Conservation (phyloP, 2,797 vertebrate species). For the Linurgus olivaceus region DNA sequence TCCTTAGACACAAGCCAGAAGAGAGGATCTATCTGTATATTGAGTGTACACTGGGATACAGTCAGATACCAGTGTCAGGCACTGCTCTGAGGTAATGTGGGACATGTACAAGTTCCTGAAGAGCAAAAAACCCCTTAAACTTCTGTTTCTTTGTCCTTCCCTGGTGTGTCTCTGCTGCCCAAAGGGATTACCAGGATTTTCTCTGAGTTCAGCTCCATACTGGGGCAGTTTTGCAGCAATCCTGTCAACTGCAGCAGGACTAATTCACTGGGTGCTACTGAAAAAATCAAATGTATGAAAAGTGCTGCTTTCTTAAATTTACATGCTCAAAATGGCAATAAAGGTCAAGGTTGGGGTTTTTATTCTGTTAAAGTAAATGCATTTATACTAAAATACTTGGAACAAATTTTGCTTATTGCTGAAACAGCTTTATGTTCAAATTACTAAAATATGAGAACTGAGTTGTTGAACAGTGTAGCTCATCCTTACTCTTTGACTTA, state of each 20-base stretch:
- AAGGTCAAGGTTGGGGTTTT: neutral
- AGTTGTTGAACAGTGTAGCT: neutral
- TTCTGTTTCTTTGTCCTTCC: neutral
- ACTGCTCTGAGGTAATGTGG: neutral
- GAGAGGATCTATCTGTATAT: neutral
- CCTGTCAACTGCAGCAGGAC: neutral
- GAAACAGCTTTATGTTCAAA: neutral
- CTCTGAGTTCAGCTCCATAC: neutral
- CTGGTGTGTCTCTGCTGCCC: neutral
- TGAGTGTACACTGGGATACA: neutral
- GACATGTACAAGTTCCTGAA: neutral
- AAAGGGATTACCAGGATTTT: neutral
- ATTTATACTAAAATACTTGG: neutral
- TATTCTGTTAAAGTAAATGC: neutral
- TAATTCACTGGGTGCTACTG: neutral
- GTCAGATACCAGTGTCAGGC: neutral
- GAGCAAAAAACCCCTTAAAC: neutral
- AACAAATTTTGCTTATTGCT: neutral
- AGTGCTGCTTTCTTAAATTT: neutral
- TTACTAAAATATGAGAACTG: neutral
- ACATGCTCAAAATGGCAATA: neutral
- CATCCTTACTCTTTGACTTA: neutral
- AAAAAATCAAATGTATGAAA: neutral
- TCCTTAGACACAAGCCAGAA: neutral
- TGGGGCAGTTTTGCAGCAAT: neutral